phyloP scores from a whole-genome alignment of 1,140 invertebrate species.

The Coelopa frigida region DNA sequence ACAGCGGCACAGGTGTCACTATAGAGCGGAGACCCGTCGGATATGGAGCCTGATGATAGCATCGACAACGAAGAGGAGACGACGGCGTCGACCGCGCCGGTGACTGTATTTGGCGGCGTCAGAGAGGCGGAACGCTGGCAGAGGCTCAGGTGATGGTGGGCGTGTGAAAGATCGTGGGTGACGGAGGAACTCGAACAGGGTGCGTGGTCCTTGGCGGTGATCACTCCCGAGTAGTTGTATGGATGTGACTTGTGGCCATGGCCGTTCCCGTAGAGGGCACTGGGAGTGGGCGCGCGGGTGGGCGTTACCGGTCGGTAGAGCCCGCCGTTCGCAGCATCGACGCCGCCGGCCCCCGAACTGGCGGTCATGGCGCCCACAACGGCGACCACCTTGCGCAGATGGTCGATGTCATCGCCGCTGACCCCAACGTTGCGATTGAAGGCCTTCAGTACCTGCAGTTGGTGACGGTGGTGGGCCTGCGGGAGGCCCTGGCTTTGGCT shows the following conservation, averaged over 20 bases:
- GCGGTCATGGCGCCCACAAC: conserved; percentile 12
- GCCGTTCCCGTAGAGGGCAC: no score
- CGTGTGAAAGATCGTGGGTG: no score
- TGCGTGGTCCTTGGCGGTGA: no score
- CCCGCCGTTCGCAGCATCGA: no score
- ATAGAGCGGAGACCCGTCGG: neutral
- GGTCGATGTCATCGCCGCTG: conserved; percentile 33
- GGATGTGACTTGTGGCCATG: no score
- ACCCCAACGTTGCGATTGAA: conserved; percentile 34
- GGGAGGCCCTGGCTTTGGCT: neutral
- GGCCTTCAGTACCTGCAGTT: conserved; percentile 31
- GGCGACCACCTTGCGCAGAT: conserved; percentile 35
- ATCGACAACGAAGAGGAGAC: conserved; percentile 19
- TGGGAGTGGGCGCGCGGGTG: no score
- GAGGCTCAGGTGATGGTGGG: neutral
- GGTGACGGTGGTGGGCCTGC: neutral
- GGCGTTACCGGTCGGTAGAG: no score
- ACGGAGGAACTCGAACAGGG: conserved; percentile 3
- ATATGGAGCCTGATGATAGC: no score
- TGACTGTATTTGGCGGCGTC: no score
- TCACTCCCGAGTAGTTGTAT: no score
- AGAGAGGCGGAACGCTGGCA: conserved; percentile 2
- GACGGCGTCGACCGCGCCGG: conserved; percentile 32
- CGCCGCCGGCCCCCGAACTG: conserved; percentile 23
- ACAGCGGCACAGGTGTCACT: no score